Percentiles rank a stretch among this genome's conserved stretches.
These are phyloP conservation scores for Drosophila quinaria DNA, from an alignment of 2,888 invertebrate species.

Conservation along the genomic window DNA sequence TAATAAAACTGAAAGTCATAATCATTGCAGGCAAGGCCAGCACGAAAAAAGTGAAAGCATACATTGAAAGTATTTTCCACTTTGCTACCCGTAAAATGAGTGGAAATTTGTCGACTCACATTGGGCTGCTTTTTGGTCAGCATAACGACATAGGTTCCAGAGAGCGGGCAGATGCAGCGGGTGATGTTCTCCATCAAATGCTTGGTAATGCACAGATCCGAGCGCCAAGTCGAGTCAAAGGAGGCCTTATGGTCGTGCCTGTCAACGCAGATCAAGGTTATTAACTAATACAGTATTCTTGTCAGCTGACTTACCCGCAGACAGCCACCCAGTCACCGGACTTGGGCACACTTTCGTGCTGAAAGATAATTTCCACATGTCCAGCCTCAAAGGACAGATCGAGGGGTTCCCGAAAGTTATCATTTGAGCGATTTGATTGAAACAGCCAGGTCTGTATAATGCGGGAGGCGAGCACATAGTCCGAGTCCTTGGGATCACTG, in stretches of 20 bases:
- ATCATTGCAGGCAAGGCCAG: constrained; percentile 2
- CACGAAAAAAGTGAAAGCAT: constrained; percentile 19
- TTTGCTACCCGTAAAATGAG: constrained; percentile 9
- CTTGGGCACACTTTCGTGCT: constrained; percentile 84
- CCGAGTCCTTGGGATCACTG: constrained; percentile 83
- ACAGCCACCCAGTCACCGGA: constrained; percentile 84
- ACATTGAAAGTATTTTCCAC: constrained; percentile 53
- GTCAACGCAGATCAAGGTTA: background rate
- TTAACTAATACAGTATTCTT: background rate
- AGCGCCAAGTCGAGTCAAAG: constrained; percentile 88
- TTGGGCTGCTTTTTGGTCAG: constrained; percentile 87
- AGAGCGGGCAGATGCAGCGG: constrained; percentile 88
- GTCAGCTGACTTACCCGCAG: constrained; percentile 82
- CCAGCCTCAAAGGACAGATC: constrained; percentile 85
- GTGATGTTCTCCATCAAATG: constrained; percentile 86
- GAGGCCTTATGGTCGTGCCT: constrained; percentile 86
- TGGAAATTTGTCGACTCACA: constrained; percentile 78
- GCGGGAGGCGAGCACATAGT: constrained; percentile 85
- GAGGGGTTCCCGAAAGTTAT: constrained; percentile 83
- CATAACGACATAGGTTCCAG: constrained; percentile 89
- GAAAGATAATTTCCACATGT: constrained; percentile 86
- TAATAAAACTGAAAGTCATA: constrained; percentile 1
- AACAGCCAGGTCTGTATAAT: constrained; percentile 86
- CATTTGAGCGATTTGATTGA: constrained; percentile 85
- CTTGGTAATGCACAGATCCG: constrained; percentile 87